phyloP scores from a whole-genome alignment of 2,888 invertebrate species.

The Sminthurinus aureus region DNA sequence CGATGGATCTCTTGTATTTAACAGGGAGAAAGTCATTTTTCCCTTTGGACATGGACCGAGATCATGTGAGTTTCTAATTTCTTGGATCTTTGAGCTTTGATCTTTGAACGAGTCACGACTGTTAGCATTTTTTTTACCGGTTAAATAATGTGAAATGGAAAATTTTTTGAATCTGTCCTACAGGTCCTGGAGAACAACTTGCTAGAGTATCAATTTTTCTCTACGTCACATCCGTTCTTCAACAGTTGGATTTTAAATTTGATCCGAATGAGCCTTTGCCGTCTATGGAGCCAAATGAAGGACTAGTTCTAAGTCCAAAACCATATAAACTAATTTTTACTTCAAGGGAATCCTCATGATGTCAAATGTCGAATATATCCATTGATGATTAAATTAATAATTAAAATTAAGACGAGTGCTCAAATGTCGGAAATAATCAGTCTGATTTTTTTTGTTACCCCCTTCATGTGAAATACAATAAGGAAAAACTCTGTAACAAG shows the following conservation, averaged over 20 bases:
- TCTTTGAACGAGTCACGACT: too few relatives aligned
- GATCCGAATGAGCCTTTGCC: background rate
- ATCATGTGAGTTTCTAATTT: background rate
- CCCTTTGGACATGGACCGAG: background rate
- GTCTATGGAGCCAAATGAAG: background rate
- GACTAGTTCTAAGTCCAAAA: background rate
- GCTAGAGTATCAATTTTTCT: background rate
- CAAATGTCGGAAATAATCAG: too few relatives aligned
- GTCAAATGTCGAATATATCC: too few relatives aligned
- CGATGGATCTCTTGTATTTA: background rate
- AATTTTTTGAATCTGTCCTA: too few relatives aligned
- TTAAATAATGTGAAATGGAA: too few relatives aligned
- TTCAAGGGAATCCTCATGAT: background rate
- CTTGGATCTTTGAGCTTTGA: too few relatives aligned
- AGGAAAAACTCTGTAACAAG: too few relatives aligned
- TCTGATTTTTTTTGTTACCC: too few relatives aligned
- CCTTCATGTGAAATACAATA: too few relatives aligned
- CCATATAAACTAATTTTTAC: background rate
- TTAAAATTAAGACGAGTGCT: too few relatives aligned
- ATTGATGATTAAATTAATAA: too few relatives aligned
- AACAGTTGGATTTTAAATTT: background rate
- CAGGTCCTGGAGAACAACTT: background rate
- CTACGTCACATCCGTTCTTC: background rate
- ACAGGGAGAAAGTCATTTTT: background rate
- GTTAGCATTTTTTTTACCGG: too few relatives aligned